These are phyloP conservation scores for Oryzias curvinotus DNA, from an alignment of 2,113 vertebrate species.

Conservation along the genomic window DNA sequence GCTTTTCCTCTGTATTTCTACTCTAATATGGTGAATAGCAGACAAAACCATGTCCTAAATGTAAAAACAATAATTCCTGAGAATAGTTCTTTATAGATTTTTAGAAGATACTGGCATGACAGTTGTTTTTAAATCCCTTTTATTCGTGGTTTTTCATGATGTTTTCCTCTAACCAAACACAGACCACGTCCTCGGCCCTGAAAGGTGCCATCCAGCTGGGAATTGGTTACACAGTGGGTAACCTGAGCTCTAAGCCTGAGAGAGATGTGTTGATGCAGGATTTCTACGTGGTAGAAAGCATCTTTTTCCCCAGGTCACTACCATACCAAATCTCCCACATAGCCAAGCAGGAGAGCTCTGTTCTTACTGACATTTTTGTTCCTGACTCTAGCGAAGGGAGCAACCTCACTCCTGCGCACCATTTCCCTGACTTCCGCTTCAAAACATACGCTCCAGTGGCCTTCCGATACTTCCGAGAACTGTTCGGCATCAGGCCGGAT, in stretches of 20 bases:
- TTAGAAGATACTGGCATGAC: too few species aligned
- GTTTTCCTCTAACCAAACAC: background rate
- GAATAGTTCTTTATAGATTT: too few species aligned
- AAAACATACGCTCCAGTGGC: slow-evolving; percentile 97
- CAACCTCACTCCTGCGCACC: slow-evolving; percentile 96
- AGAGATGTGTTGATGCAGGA: slow-evolving; percentile 98
- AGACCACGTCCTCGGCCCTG: slow-evolving; percentile 97
- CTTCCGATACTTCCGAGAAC: slow-evolving; percentile 98
- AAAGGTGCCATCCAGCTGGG: slow-evolving; percentile 98
- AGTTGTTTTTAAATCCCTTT: background rate
- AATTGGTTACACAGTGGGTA: slow-evolving; percentile 98
- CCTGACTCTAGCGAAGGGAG: slow-evolving; percentile 88
- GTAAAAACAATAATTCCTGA: too few species aligned
- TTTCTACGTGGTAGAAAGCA: slow-evolving; percentile 99
- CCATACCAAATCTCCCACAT: slow-evolving; percentile 2
- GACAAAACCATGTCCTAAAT: too few species aligned
- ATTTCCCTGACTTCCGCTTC: slow-evolving; percentile 98
- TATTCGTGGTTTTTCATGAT: background rate
- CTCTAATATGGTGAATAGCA: too few species aligned
- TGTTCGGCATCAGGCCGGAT: slow-evolving; percentile 97
- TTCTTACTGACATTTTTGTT: slow-evolving; percentile 12
- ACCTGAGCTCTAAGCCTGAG: slow-evolving; percentile 97
- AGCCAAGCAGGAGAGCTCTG: background rate
- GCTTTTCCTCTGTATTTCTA: too few species aligned
- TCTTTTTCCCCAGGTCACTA: slow-evolving; percentile 94